Evolutionary conservation across 1,140 invertebrate genomes (phyloP), one percentile per base, ranked within the genome.

Genomic region (Rhagoletis zephyria): DNA sequence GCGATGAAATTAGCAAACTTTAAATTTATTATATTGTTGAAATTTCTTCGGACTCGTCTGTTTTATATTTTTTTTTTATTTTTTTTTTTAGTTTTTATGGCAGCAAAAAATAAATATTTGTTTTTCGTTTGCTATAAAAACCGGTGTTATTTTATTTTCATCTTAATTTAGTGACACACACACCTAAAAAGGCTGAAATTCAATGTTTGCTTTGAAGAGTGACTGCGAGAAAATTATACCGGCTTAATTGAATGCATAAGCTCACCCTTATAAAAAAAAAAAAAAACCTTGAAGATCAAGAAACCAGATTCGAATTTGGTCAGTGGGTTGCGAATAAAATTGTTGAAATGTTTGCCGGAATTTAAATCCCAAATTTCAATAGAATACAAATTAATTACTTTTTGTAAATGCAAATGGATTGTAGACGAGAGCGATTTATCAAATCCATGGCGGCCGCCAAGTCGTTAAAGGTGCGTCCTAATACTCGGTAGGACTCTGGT

Each of bases 101-200:
- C 1, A 30, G 30, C 30, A 30, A 30, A 0, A 30, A 30, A 30
- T 30, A 30, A 30, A 67, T 30, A 67, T 40, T 67, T 67, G 19
- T 40, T 67, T 40, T 67, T 67, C 42, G 19, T 67, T 67, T 42
- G 16, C 45, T 48, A 14, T 48, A 40, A 42, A 45, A 74, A 74
- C 67, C 67, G 67, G 67, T 74, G 48, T 40, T 1, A 14, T 74
- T 74, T 74, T 74, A 74, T 74, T 48, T 4, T 48, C 14, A 74
- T 45, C 67, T 74, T 40, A 40, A 74, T 74, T 42, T 12, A 74
- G 40, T 63, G 61, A 48, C 67, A 48, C 67, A 40, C 67, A 48
- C 42, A 1, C 1, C 5, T 56, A 56, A 56, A 56, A 7, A 56
- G 5, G 10, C 10, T 56, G 45, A 40, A 48, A 74, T 45, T 16